Evolutionary conservation across 2,113 vertebrate species (phyloP).

Genomic region (Pelecanus crispus): DNA sequence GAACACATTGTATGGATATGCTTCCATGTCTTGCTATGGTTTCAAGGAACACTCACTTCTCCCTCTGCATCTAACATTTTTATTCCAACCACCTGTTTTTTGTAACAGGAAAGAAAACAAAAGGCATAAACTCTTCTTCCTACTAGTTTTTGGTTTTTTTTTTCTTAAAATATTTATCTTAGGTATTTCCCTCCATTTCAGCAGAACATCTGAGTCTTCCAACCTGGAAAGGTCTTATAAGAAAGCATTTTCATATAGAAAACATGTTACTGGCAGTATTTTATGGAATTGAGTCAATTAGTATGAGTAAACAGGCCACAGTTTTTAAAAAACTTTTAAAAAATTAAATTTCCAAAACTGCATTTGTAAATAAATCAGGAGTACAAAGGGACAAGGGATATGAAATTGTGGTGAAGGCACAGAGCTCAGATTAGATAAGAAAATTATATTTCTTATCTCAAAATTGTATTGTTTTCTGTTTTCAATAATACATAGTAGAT

Average conservation of each 20-base stretch:
- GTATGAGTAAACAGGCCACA: background rate
- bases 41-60: background rate
- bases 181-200: background rate
- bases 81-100: background rate
- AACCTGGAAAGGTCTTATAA: background rate
- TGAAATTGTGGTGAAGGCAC: background rate
- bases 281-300: background rate
- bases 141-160: background rate
- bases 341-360: background rate
- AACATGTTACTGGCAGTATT: background rate
- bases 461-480: slow-evolving; percentile 16
- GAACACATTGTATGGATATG: background rate
- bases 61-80: background rate
- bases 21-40: background rate
- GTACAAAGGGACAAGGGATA: background rate
- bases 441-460: background rate
- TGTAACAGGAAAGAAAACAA: background rate
- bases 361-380: background rate
- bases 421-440: background rate
- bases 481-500: background rate
- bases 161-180: background rate
- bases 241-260: background rate
- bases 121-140: background rate
- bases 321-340: background rate
- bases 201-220: background rate